A percentile compares a stretch with the other conserved stretches of the same genome.
phyloP scores from a whole-genome alignment of 2,797 vertebrate genomes.

The Sebastiscus tertius region DNA sequence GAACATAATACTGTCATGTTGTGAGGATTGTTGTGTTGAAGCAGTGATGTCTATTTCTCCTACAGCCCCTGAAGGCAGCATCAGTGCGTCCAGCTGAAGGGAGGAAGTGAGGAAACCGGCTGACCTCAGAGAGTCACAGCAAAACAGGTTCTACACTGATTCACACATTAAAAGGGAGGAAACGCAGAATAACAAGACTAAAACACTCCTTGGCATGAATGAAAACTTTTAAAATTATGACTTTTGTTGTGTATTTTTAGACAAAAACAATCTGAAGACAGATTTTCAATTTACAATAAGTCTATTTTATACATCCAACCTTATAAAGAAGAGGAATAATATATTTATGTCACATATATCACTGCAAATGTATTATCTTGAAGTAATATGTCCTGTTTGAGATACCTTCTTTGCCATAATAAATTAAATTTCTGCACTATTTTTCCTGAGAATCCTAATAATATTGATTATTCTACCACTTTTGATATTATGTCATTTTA shows the following conservation, averaged over 20 bases:
- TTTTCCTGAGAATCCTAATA: background rate
- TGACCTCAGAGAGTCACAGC: conserved; percentile 19
- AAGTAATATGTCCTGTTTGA: background rate
- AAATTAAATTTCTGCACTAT: background rate
- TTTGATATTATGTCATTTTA: too few species aligned
- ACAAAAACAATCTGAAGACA: background rate
- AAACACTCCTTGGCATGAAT: background rate
- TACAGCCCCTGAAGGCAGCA: conserved; percentile 33
- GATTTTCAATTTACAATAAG: background rate
- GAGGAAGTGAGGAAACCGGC: conserved; percentile 82
- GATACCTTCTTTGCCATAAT: background rate
- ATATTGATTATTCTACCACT: background rate
- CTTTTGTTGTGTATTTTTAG: background rate
- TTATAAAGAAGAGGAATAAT: background rate
- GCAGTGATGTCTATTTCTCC: fast-evolving
- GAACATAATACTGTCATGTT: background rate
- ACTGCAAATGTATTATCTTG: background rate
- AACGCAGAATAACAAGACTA: background rate
- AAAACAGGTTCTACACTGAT: background rate
- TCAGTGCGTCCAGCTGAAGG: conserved; percentile 48
- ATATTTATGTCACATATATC: background rate
- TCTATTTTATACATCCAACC: background rate
- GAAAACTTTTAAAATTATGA: background rate
- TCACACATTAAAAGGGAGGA: background rate
- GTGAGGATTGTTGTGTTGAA: background rate